phyloP scores from a whole-genome alignment of 2,113 vertebrate genomes.

The Chaenogobius annularis region DNA sequence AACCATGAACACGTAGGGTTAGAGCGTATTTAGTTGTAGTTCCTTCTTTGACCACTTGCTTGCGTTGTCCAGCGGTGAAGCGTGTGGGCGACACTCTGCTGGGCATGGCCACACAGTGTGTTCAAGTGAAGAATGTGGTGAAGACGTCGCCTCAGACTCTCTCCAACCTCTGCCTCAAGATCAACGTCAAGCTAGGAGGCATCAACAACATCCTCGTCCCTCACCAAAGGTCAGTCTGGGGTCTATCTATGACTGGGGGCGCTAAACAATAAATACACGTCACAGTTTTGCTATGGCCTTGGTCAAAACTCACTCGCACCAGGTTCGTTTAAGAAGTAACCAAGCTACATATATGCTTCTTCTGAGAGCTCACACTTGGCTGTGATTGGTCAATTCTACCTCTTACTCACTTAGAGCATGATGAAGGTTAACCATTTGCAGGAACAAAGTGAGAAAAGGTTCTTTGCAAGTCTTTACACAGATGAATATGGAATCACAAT shows the following conservation, averaged over 20 bases:
- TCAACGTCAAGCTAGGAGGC: conserved; percentile 97
- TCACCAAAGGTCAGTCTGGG: conserved; percentile 88
- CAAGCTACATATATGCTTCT: too few relatives aligned
- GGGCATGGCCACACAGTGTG: conserved; percentile 98
- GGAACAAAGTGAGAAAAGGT: too few relatives aligned
- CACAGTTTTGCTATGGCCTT: background rate
- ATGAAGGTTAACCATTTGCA: too few relatives aligned
- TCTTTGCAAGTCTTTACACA: background rate
- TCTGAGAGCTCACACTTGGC: too few relatives aligned
- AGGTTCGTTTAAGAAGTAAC: too few relatives aligned
- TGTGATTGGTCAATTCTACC: background rate
- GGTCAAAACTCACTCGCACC: background rate
- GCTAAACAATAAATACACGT: background rate
- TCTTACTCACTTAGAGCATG: too few relatives aligned
- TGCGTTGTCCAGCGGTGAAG: conserved; percentile 85
- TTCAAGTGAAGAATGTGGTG: conserved; percentile 99
- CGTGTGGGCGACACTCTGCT: conserved; percentile 95
- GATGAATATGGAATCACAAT: background rate
- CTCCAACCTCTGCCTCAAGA: conserved; percentile 99
- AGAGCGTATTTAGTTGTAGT: background rate
- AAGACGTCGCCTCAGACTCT: conserved; percentile 98
- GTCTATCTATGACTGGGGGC: background rate
- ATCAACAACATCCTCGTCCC: conserved; percentile 99
- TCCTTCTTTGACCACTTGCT: background rate
- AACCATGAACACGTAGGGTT: background rate